Evolutionary conservation across 2,113 vertebrate genomes (phyloP), one percentile per base, ranked within the genome.

Genomic region (Tupaia chinensis): DNA sequence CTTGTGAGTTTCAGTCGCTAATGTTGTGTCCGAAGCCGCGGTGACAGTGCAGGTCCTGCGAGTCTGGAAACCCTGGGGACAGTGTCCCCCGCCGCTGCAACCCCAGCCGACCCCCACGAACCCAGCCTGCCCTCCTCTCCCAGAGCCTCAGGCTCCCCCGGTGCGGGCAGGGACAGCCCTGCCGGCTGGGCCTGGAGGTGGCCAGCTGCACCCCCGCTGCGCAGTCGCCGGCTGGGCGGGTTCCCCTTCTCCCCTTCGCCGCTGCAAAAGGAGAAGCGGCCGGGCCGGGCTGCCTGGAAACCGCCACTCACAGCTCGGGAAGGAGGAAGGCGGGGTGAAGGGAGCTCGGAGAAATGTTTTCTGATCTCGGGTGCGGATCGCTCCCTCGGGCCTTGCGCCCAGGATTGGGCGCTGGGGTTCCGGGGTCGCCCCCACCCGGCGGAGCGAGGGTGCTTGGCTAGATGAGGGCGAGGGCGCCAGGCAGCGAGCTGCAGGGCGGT

Each of bases 331-430:
- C 9, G 29, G 29, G 17, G 25, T 12, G 14, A 4, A 2, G 1
- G 3, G n/a, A 3, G 5, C 44, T 4, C 44, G 15, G 32, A 25
- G 11, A 4, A n/a, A 66, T 34, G 10, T 32, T 3, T 65, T 58
- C 19, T 0, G 1, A 29, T 27, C 61, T 29, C 61, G 3, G 32
- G 53, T 9, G 34, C 56, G 1, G 3, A 9, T n/a, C 25, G 32
- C 12, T 15, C 56, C n/a, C 20, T 20, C 0, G 25, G 29, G 44
- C 88, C 44, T 27, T 0, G 34, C 0, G 1, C 4, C 11, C 54
- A 0, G 1, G 11, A 10, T 5, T 8, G 1, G 44, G 15, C 0
- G 15, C 6, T 0, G n/a, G 9, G 1, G 19, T 1, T 4, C 54
- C 3, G 11, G 22, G 23, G 34, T 15, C n/a, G 3, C 4, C 13